Base-by-base conservation (phyloP, 2,888 invertebrate species). In the Microctonus hyperodae region DNA sequence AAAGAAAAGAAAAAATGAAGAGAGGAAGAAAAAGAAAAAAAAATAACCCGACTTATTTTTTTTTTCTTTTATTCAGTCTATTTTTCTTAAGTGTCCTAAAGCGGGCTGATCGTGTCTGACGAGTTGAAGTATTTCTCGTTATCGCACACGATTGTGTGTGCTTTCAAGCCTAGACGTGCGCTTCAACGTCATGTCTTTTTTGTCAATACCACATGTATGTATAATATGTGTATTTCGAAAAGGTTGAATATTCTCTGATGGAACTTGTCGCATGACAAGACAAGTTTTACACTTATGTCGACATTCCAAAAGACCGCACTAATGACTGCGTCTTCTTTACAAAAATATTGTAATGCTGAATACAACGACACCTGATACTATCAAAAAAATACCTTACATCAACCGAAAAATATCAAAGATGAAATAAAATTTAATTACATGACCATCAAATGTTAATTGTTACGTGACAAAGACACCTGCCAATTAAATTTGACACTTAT, bases 151-250 rank as follows among this genome's bases (percentile, higher is more conserved):
- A 31, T 48, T 25, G 50, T 61, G 64, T 48, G 59, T 61, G 37
- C 60, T 59, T 60, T 66, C 67, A 53, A 28, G 23, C 35, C 40
- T 48, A 58, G 69, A 64, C 50, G 57, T 51, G 65, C 64, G 65
- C 68, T 64, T 70, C 63, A 65, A 67, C 64, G 57, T 68, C 69
- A 60, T 40, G 44, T 61, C 60, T 56, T 70, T 64, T 25, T 63
- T 28, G 23, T 48, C 16, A 53, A 11, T 37, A 22, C 55, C 53
- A 53, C 20, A 13, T 50, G 13, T n/a, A 13, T 20, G 51, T 7
- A 25, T 9, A 51, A 51, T 23, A 51, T 11, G 10, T 23, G 51
- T 53, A 13, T 28, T 53, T 28, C 4, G n/a, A 37, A 37, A n/a
- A 37, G 37, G 37, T 37, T 1, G 10, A n/a, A n/a, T 37, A 16